Evolutionary conservation across 2,797 vertebrate genomes (phyloP), one percentile per base, ranked within the genome.

Genomic region (Oreortyx pictus): DNA sequence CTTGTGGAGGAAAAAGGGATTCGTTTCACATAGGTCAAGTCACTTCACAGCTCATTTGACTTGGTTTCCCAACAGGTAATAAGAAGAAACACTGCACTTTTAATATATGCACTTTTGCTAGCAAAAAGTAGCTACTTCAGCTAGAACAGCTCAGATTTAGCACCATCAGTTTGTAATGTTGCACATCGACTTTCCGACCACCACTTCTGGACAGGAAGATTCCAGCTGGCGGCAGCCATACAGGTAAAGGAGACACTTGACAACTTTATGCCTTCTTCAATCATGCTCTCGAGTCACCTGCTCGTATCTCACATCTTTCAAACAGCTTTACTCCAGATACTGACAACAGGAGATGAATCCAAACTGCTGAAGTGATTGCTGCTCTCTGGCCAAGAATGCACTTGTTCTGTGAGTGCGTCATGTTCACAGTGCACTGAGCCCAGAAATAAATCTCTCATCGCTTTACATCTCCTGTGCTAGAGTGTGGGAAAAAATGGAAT

Each of bases 141-240:
- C 46, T 83, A 12, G 44, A 76, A 24, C 29, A 76, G 61, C 60
- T 88, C 25, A 17, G 44, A 52, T 78, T 86, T 61, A 78, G 50
- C 54, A 66, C 59, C 62, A 27, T 50, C 64, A 52, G 6, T 44
- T 82, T 79, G 24, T 49, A 73, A 62, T 7, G 37, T 29, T 59
- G 33, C 33, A 4, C 16, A 33, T 37, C 62, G 81, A 72, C 73
- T 66, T 80, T 88, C 84, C 89, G 68, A 25, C 14, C n/a, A 37
- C 64, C 0, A 0, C 66, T 75, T 39, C 47, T 60, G 64, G 76
- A 31, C 62, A 64, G 70, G 22, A 0, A 0, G 17, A 35, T 81
- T 80, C 60, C 33, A 24, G 9, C 50, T 86, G 86, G 56, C 70
- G 1, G 0, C 70, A 87, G 50, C 41, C 19, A 6, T 7, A 77